These are phyloP conservation scores for Parazoanthus swiftii DNA, from an alignment of 92 coral and sea anemone genomes.

Conservation along the genomic window DNA sequence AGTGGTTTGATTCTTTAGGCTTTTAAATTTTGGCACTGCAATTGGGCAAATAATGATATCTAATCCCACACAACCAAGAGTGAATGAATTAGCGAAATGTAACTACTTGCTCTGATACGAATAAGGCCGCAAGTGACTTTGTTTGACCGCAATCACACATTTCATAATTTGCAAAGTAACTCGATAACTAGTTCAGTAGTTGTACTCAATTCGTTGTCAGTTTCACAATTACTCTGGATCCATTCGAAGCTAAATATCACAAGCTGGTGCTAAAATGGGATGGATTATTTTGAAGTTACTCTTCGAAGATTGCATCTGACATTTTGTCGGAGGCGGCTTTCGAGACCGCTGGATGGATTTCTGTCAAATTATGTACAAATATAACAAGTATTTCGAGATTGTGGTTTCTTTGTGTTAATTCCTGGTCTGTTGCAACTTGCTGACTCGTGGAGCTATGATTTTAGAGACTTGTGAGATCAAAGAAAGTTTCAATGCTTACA, in stretches of 20 bases:
- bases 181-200: not conserved
- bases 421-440: not conserved
- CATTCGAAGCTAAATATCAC: not conserved
- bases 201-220: not conserved
- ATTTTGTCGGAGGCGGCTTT: not conserved
- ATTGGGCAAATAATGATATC: not conserved
- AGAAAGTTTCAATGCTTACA: not conserved
- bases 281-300: not conserved
- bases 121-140: conserved; percentile 5
- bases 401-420: not conserved
- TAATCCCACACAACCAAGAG: not conserved
- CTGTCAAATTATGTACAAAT: conserved; percentile 1
- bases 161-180: not conserved
- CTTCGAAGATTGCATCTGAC: not conserved
- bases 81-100: not conserved
- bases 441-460: too few species aligned
- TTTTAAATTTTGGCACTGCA: conserved; percentile 9
- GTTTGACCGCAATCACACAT: not conserved
- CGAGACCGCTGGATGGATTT: not conserved
- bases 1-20: conserved; percentile 1
- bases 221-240: not conserved
- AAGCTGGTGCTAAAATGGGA: not conserved
- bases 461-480: not conserved
- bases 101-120: not conserved
- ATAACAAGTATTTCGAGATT: not conserved